Percentiles rank a stretch among this genome's conserved stretches.
Evolutionary conservation across 1,140 invertebrate species (phyloP).

Genomic region (Brachionus sp.): DNA sequence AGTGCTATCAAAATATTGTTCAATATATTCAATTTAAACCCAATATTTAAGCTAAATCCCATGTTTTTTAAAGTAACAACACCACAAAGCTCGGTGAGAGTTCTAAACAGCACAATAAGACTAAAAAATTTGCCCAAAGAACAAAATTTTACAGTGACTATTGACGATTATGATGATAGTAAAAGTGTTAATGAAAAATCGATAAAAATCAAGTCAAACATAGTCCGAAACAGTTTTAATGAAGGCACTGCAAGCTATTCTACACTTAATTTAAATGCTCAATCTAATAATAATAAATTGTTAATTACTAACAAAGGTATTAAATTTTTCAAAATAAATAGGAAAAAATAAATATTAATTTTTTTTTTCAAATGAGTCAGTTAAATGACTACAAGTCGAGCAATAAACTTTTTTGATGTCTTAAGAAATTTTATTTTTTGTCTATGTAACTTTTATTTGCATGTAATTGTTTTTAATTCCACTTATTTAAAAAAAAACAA

Average conservation of each 20-base stretch:
- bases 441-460: background rate
- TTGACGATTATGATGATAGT: background rate
- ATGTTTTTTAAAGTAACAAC: background rate
- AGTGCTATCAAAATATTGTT: background rate
- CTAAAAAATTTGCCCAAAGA: background rate
- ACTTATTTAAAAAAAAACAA: too few species aligned
- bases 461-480: too few species aligned
- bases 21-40: conserved; percentile 36
- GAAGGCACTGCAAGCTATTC: background rate
- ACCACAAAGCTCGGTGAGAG: background rate
- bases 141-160: background rate
- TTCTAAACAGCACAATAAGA: background rate
- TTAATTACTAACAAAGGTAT: background rate
- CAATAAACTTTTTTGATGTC: background rate
- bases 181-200: conserved; percentile 12
- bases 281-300: background rate
- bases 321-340: conserved; percentile 12
- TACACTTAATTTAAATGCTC: conserved; percentile 10
- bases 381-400: background rate
- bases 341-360: background rate
- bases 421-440: background rate
- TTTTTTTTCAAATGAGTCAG: background rate
- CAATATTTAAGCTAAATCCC: background rate
- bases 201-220: background rate
- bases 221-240: background rate